Evolutionary conservation across 2,888 invertebrate species (phyloP), one percentile per base, ranked within the genome.

Genomic region (Brenthis ino): DNA sequence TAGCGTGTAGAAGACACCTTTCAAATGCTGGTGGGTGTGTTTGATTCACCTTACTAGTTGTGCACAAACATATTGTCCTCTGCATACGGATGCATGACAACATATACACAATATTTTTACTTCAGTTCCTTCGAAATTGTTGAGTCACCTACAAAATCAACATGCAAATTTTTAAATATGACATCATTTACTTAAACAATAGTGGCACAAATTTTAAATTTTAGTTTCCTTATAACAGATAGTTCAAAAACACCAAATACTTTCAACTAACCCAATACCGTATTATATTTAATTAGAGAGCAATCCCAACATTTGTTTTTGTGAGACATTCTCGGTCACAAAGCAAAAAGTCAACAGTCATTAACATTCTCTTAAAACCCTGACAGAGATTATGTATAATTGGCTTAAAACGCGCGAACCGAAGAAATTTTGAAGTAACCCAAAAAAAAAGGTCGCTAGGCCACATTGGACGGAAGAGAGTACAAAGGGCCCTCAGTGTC

Each of bases 401-500:
- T 75, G 74, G 74, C 65, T 74, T 71, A 43, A 71, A 73, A 70
- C 69, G 72, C 72, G 74, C 73, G 75, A 76, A 77, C 75, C 75
- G 71, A 75, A 72, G 69, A 74, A 74, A 74, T 80, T 79, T 76
- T 80, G 75, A 71, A 79, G 78, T 84, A 83, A 81, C 79, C 83
- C 84, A 82, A 80, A 85, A 92, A 93, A 91, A 91, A 89, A 81
- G 87, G 85, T 85, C 85, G 82, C 81, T 82, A 80, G 77, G 78
- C 78, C 80, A 75, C 74, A 75, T 76, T 80, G 77, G 77, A 77
- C 78, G 79, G 78, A 78, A 81, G 80, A 81, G 79, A 78, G 80
- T 77, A 84, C 84, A 87, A 88, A 86, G 85, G 84, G 82, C 76
- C 83, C 84, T 83, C 88, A 74, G 85, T 89, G 89, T 91, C 91